Percentiles rank a stretch among this genome's conserved stretches.
Conservation (phyloP, 2,797 vertebrate genomes). For the Psittacula echo region DNA sequence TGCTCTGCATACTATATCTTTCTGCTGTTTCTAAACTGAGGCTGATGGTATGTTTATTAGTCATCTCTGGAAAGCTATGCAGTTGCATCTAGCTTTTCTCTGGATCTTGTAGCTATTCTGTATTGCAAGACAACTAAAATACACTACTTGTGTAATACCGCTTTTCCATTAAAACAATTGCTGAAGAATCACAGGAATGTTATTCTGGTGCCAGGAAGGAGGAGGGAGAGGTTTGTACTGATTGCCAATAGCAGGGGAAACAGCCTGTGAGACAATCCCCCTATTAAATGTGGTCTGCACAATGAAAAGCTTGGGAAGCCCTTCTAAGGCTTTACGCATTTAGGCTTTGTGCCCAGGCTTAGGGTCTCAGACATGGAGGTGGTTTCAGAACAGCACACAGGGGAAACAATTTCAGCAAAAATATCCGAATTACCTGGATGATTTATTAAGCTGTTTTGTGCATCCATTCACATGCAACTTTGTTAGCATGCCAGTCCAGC, state of each 20-base stretch:
- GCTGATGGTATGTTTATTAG: not conserved
- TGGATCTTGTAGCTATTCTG: not conserved
- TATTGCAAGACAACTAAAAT: conserved; percentile 22
- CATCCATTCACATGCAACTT: not conserved
- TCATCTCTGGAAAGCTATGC: not conserved
- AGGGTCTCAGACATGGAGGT: not conserved
- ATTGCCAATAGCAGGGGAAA: conserved; percentile 30
- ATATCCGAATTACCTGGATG: not conserved
- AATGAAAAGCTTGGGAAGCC: conserved; percentile 41
- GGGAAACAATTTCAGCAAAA: not conserved
- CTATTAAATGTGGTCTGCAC: conserved; percentile 40
- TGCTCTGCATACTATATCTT: not conserved
- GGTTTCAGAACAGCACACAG: not conserved
- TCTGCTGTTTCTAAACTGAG: not conserved
- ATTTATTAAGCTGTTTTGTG: not conserved
- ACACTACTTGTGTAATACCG: not conserved
- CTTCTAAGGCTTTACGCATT: conserved; percentile 13
- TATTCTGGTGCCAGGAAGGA: conserved; percentile 19
- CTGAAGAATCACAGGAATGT: conserved; percentile 62
- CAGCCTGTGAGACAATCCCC: conserved; percentile 11
- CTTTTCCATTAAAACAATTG: conserved; percentile 39
- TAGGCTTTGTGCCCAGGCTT: conserved; percentile 28
- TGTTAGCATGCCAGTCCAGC: not conserved
- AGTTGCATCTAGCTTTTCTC: not conserved
- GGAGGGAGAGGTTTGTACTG: not conserved